Evolutionary conservation across 2,888 invertebrate genomes (phyloP), one percentile per base, ranked within the genome.

Genomic region (Athrips mouffetella): DNA sequence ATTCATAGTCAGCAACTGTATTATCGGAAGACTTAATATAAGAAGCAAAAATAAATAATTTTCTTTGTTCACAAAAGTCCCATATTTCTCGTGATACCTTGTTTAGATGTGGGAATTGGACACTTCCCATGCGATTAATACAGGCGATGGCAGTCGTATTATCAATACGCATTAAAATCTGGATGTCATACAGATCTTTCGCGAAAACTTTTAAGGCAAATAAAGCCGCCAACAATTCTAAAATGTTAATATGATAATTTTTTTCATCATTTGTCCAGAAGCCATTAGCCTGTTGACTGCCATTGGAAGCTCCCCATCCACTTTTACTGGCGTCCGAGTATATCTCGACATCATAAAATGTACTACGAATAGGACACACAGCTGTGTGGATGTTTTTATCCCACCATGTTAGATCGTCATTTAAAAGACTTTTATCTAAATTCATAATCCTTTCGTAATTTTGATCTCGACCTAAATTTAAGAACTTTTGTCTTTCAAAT

Each of bases 71-170:
- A n/a, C n/a, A n/a, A n/a, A n/a, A n/a, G n/a, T n/a, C n/a, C n/a
- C n/a, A n/a, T n/a, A n/a, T n/a, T n/a, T n/a, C n/a, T n/a, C n/a
- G n/a, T n/a, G n/a, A n/a, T n/a, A n/a, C n/a, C n/a, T n/a, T n/a
- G n/a, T n/a, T n/a, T n/a, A n/a, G n/a, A n/a, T n/a, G n/a, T 23
- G 40, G 40, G n/a, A 40, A 40, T 21, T 40, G 40, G 2, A 40
- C 40, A 20, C 40, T 40, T n/a, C n/a, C n/a, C n/a, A n/a, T n/a
- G n/a, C n/a, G n/a, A n/a, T n/a, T n/a, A n/a, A n/a, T n/a, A n/a
- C 40, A 40, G 5, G 40, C 18, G 7, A 40, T 18, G 5, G 40
- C 40, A 20, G 40, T 40, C 8, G 40, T 40, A 40, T 40, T 40
- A 21, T 40, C 40, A 40, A 40, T 40, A 4, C 40, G 15, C 10